Conservation (phyloP, 37 sponge, comb jelly and placozoan genomes). For the Beroe forskalii region DNA sequence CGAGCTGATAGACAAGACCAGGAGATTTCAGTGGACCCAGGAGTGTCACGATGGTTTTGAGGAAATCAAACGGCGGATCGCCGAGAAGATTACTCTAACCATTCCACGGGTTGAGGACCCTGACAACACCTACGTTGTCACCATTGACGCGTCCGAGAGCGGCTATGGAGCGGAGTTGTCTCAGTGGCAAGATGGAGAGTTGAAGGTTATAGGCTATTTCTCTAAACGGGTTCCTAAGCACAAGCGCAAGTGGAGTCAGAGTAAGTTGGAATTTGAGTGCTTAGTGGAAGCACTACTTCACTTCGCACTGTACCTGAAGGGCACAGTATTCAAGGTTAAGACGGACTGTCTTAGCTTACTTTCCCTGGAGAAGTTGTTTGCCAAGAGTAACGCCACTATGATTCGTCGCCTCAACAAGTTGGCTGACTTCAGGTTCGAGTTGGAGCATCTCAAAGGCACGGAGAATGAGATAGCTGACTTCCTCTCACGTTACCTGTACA, state of each 20-base stretch:
- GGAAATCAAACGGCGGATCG: neutral
- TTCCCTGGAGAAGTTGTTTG: neutral
- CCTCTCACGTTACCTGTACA: neutral
- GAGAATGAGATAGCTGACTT: neutral
- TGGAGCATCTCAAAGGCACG: conserved; percentile 31
- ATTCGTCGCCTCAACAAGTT: neutral
- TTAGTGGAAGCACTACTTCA: neutral
- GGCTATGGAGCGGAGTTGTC: conserved; percentile 7
- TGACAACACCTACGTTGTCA: conserved; percentile 7
- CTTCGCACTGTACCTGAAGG: conserved; percentile 4
- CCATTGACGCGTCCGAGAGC: conserved; percentile 13
- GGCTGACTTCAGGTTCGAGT: neutral
- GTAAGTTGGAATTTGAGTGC: neutral
- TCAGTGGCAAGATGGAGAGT: conserved; percentile 6
- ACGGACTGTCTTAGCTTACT: conserved; percentile 24
- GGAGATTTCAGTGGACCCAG: neutral
- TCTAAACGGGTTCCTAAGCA: conserved; percentile 26
- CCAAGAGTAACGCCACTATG: neutral
- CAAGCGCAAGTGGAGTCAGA: neutral
- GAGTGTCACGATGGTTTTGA: conserved; percentile 13
- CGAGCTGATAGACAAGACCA: conserved; percentile 22
- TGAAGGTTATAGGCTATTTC: neutral
- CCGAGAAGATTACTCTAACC: neutral
- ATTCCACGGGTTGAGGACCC: conserved; percentile 6
- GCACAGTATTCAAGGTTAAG: neutral